Evolutionary conservation across 2,888 invertebrate species (phyloP).

Genomic region (Scelioninae gen. 1): DNA sequence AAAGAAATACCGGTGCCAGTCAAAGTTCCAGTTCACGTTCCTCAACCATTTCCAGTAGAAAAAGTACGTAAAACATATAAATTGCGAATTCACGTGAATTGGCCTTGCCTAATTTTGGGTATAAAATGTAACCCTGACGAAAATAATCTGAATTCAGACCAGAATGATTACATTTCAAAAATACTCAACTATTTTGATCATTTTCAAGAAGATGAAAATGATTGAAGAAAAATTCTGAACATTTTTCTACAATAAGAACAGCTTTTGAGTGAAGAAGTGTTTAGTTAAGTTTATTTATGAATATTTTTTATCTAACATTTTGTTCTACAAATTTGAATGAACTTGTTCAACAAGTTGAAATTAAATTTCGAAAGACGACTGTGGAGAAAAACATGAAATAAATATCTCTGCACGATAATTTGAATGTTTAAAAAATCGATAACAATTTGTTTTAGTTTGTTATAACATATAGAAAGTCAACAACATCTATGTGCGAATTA

Average conservation of each 20-base stretch:
- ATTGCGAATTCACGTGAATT: conserved; percentile 39
- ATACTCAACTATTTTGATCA: conserved; percentile 40
- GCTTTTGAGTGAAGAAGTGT: too few relatives aligned
- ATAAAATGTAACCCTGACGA: conserved; percentile 39
- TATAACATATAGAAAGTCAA: not conserved
- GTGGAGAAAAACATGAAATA: not conserved
- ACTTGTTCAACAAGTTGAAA: too few relatives aligned
- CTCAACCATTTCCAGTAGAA: conserved; percentile 90
- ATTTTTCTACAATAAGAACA: too few relatives aligned
- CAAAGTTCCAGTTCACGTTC: conserved; percentile 89
- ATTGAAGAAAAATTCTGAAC: too few relatives aligned
- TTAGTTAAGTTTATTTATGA: too few relatives aligned
- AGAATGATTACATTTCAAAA: conserved; percentile 24
- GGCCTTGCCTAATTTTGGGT: conserved; percentile 48
- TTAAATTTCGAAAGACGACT: too few relatives aligned
- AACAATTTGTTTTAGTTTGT: conserved; percentile 1
- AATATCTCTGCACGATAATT: not conserved
- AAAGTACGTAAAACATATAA: conserved; percentile 81
- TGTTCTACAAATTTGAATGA: too few relatives aligned
- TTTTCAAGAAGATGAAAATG: conserved; percentile 3
- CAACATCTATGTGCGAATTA: not conserved
- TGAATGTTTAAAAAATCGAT: not conserved
- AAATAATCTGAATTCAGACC: conserved; percentile 23
- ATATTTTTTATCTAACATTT: too few relatives aligned
- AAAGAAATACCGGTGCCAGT: conserved; percentile 86